These are phyloP conservation scores for Rhinoraja longicauda DNA, from an alignment of 2,797 vertebrate genomes.

Conservation along the genomic window DNA sequence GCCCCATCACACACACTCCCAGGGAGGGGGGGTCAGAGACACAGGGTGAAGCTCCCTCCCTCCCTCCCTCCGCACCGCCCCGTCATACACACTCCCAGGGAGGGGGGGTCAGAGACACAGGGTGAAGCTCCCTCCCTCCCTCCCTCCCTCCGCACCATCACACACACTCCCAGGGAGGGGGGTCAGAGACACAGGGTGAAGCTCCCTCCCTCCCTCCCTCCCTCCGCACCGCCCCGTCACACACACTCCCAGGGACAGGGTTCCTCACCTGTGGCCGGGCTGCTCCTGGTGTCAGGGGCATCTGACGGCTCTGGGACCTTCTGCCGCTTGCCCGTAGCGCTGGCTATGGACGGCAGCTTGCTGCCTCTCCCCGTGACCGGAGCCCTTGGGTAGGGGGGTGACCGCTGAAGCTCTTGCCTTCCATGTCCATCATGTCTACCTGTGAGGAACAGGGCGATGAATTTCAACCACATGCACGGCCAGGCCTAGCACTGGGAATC, in stretches of 20 bases:
- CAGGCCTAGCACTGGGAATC: not conserved
- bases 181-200: no score
- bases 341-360: not conserved
- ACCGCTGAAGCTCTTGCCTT: not conserved
- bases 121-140: no score
- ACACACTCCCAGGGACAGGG: not conserved
- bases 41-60: no score
- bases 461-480: not conserved
- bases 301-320: not conserved
- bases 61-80: no score
- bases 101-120: no score
- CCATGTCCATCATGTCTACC: not conserved
- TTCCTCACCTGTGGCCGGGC: not conserved
- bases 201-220: no score
- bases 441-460: not conserved
- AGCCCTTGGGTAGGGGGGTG: not conserved
- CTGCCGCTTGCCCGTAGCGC: not conserved
- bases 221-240: no score
- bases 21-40: no score
- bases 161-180: no score
- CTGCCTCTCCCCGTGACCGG: not conserved
- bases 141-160: no score
- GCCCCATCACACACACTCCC: no score
- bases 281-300: not conserved
- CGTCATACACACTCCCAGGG: no score